Evolutionary conservation across 2,113 vertebrate species (phyloP).

Genomic region (Charina bottae): DNA sequence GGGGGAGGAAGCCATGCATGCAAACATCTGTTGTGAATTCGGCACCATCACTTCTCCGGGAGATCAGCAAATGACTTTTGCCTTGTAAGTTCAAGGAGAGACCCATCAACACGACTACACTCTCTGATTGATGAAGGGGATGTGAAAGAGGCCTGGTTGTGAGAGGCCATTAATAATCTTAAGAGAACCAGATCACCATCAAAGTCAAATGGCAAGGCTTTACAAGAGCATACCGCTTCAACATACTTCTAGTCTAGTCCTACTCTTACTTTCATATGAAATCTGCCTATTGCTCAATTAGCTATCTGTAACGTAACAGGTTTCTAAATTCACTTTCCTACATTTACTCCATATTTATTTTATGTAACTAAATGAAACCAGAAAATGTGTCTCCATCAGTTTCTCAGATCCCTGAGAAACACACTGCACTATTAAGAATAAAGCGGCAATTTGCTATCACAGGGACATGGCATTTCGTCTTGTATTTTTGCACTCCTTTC

Average conservation of each 20-base stretch:
- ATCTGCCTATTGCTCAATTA: not conserved
- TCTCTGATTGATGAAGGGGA: conserved; percentile 12
- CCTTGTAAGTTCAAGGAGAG: conserved; percentile 28
- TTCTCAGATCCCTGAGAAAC: not conserved
- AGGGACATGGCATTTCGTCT: not conserved
- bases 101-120: not conserved
- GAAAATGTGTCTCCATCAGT: not conserved
- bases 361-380: not conserved
- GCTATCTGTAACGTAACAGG: not conserved
- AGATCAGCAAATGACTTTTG: conserved; percentile 32
- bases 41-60: conserved; percentile 16
- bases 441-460: not conserved
- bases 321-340: not conserved
- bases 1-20: not conserved
- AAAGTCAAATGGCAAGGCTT: conserved; percentile 10
- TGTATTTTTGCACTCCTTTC: not conserved
- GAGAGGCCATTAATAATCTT: conserved; percentile 21
- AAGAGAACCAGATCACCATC: not conserved
- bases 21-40: conserved; percentile 30
- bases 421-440: not conserved
- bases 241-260: not conserved
- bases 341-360: not conserved
- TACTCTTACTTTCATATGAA: not conserved
- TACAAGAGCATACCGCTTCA: not conserved
- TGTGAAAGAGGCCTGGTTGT: not conserved